Conservation (phyloP, 2,888 invertebrate species). For the Lasioglossum zephyrum region DNA sequence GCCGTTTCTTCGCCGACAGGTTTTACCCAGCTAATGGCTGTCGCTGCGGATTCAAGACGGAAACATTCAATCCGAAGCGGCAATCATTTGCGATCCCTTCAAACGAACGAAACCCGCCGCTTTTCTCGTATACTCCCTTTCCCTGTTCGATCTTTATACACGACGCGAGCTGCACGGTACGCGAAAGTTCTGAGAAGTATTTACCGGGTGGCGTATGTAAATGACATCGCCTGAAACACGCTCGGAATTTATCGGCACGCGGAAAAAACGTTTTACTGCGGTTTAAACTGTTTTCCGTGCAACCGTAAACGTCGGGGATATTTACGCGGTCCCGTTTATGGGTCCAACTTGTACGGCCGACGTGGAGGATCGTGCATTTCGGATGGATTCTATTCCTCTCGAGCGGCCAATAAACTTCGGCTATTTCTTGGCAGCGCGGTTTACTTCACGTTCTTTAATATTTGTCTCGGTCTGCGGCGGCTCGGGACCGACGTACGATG, state of each 20-base stretch:
- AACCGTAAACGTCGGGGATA: slow-evolving; percentile 6
- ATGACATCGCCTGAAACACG: neutral
- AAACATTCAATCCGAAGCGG: neutral
- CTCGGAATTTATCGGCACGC: neutral
- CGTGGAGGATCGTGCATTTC: neutral
- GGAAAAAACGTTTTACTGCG: slow-evolving; percentile 4
- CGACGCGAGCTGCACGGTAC: neutral
- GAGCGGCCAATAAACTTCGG: neutral
- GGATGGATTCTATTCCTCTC: neutral
- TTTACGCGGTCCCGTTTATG: slow-evolving; percentile 6
- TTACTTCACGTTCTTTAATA: neutral
- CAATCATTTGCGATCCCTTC: slow-evolving; percentile 30
- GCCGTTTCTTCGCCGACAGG: neutral
- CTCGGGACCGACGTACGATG: neutral
- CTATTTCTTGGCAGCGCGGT: neutral
- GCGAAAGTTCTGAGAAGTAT: neutral
- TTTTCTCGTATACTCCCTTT: neutral
- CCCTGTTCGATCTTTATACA: neutral
- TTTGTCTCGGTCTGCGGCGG: neutral
- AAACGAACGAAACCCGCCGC: neutral
- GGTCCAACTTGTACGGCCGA: neutral
- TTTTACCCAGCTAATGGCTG: slow-evolving; percentile 1
- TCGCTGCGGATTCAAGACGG: neutral
- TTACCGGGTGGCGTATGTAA: neutral
- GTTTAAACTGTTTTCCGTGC: neutral